Base-by-base conservation (phyloP, 2,888 invertebrate genomes). In the Eledona agricola region DNA sequence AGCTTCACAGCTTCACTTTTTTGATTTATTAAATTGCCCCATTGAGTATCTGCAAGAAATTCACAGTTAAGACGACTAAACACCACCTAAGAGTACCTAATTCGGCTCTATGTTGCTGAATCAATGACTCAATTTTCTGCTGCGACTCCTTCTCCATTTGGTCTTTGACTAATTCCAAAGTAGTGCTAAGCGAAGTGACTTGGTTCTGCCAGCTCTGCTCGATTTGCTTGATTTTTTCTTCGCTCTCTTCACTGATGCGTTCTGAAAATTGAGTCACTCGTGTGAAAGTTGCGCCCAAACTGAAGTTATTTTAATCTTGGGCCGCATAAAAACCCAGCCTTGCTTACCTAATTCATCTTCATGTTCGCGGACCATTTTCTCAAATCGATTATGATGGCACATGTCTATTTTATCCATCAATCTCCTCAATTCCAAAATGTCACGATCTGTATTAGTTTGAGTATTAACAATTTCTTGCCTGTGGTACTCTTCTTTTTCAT, bases 351-450 rank as follows among this genome's bases (percentile, higher is more conserved):
- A 78, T 72, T 89, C 87, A 55, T 78, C 78, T 59, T 86, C 84
- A 69, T 87, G 86, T 57, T 82, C 76, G 46, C 83, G 81, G 7
- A 80, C 80, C 67, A 89, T 73, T 58, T 84, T 82, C 57, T 90
- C 89, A 4, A 87, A 79, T 62, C 86, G 84, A 55, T 88, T 88
- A 31, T 87, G 85, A 72, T 90, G 88, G 3, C 80, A 80, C 73
- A 87, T 85, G 66, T 89, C 89, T 46, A 89, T 83, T 74, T 88
- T 88, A 68, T 87, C 85, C 71, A 90, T 79, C 46, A 88, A 80
- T 62, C 84, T 79, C 31, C 90, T 78, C 37, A 89, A 79, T 66
- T 90, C 89, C 68, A 87, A 76, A 31, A 86, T 78, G 67, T 87
- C 85, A 74, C 84, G 80, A 72, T 88, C 89, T 0, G 87, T 83